Base-by-base conservation (phyloP, 2,888 invertebrate genomes). In the Agrypnus murinus region DNA sequence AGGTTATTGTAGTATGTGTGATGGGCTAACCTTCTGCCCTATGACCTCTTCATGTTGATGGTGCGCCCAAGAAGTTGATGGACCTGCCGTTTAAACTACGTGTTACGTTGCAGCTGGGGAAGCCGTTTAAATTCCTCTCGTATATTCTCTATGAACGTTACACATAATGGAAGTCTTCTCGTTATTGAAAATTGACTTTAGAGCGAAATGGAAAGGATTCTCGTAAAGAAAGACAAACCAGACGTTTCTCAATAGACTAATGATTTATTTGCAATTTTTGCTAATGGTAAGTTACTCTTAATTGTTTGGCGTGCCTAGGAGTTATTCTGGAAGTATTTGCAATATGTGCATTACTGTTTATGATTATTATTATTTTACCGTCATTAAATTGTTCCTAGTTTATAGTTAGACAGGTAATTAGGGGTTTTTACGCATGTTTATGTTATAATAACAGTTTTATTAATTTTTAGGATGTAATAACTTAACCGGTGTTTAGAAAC, bases 1-100 rank as follows among this genome's bases (percentile, higher is more conserved):
- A 69, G 57, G 58, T 69, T 69, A 69, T 69, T 69, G 65, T 65
- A 65, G 40, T 69, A 48, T 65, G 69, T 69, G 19, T 55, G 55
- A 55, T 55, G 69, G 43, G 64, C 55, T 69, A 57, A 69, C 69
- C 69, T 69, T 45, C 34, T 46, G 57, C 64, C 55, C 69, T 55
- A 34, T 69, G 69, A 63, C 64, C 64, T 64, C 40, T 19, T 25
- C 57, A 62, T 36, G 55, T 66, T 48, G 58, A 66, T 60, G 59
- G 66, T 48, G 66, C 66, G 48, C 45, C 53, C 48, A 48, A 58
- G 38, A 60, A 60, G 58, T 46, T 66, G 66, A 65, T 36, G 62
- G 45, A 17, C 32, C 45, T 25, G 46, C 46, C 46, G 45, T 62
- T 62, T 45, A 59, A 31, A 55, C 36, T 55, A 15, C 55, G 36